Evolutionary conservation across 1,140 invertebrate genomes (phyloP).

Genomic region (Scaptomyza montana): DNA sequence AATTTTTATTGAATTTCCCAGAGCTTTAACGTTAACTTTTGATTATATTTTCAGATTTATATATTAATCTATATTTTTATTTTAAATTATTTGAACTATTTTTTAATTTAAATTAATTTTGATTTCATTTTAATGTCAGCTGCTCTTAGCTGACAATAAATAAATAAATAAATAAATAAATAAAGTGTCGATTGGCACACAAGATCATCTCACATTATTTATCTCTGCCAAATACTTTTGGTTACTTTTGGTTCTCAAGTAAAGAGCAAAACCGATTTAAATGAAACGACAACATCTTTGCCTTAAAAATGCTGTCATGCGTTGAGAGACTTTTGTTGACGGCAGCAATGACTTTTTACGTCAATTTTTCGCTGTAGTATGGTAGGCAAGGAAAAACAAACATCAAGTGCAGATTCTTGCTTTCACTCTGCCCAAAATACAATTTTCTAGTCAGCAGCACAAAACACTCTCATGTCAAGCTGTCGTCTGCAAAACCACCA

Average conservation of each 20-base stretch:
- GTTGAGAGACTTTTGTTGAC: slow-evolving; percentile 69
- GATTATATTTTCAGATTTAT: too few relatives aligned
- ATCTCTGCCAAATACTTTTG: slow-evolving; percentile 1
- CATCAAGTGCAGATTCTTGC: slow-evolving; percentile 63
- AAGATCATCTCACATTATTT: slow-evolving; percentile 1
- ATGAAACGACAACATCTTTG: slow-evolving; percentile 30
- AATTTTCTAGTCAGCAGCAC: slow-evolving; percentile 67
- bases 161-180: too few relatives aligned
- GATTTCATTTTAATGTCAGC: too few relatives aligned
- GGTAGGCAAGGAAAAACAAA: slow-evolving; percentile 62
- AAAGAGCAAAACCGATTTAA: too few relatives aligned
- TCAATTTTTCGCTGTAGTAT: slow-evolving; percentile 66
- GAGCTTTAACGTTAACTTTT: too few relatives aligned
- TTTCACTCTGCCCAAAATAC: slow-evolving; percentile 65
- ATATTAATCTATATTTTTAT: too few relatives aligned
- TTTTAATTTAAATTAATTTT: too few relatives aligned
- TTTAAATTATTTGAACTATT: too few relatives aligned
- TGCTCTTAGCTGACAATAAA: too few relatives aligned
- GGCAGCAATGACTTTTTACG: slow-evolving; percentile 75
- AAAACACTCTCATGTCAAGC: slow-evolving; percentile 68
- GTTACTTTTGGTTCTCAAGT: background rate
- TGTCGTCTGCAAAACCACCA: slow-evolving; percentile 52
- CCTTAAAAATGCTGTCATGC: slow-evolving; percentile 70
- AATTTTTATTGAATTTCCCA: too few relatives aligned
- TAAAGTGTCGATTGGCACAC: slow-evolving; percentile 55